phyloP scores from a whole-genome alignment of 1,140 invertebrate species.

The Rhagoletis pomonella region DNA sequence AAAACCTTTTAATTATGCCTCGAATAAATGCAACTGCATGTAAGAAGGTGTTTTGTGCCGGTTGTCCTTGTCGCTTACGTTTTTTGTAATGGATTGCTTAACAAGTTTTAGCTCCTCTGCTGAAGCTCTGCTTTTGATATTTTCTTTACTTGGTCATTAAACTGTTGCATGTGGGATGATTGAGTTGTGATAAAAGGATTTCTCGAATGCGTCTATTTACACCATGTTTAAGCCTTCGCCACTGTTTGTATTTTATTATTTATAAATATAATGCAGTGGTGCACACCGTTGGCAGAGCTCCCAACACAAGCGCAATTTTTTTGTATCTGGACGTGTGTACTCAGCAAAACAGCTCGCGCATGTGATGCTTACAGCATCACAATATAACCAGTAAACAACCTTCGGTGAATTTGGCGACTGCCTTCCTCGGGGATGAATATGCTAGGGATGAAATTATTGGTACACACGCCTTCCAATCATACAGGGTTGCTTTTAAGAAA shows the following conservation, averaged over 20 bases:
- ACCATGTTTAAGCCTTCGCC: neutral
- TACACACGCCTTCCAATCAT: too few species aligned
- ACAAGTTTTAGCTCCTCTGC: neutral
- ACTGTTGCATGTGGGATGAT: neutral
- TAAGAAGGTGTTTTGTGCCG: conserved; percentile 49
- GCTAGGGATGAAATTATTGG: too few species aligned
- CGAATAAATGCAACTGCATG: conserved; percentile 44
- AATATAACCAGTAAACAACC: too few species aligned
- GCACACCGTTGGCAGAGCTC: too few species aligned
- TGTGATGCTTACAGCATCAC: too few species aligned
- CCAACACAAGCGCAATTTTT: too few species aligned
- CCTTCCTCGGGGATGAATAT: too few species aligned
- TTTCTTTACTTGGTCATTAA: neutral
- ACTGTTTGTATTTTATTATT: conserved; percentile 12
- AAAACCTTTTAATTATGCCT: conserved; percentile 59
- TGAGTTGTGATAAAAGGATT: conserved; percentile 50
- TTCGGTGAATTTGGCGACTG: too few species aligned
- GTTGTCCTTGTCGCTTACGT: neutral
- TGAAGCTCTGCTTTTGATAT: neutral
- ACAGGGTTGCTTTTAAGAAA: too few species aligned
- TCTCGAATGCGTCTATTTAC: conserved; percentile 25
- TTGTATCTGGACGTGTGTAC: too few species aligned
- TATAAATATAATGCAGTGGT: too few species aligned
- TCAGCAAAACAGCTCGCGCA: too few species aligned
- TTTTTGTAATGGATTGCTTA: neutral